These are phyloP conservation scores for Drosophila novamexicana DNA, from an alignment of 1,140 invertebrate genomes.

Conservation along the genomic window DNA sequence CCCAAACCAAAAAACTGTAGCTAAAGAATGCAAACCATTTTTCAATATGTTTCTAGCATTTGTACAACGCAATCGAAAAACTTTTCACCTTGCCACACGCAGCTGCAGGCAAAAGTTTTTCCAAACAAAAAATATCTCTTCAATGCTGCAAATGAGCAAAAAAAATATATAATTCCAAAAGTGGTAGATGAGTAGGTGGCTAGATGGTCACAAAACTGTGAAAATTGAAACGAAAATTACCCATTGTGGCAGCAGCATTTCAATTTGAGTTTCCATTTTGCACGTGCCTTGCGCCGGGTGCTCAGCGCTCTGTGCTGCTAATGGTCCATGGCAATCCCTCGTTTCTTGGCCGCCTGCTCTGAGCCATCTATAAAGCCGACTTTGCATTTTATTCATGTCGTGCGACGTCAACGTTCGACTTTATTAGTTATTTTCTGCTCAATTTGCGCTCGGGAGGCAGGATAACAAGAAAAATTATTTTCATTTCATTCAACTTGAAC, in stretches of 20 bases:
- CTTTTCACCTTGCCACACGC: constrained; percentile 62
- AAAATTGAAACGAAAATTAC: constrained; percentile 84
- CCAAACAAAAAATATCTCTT: constrained; percentile 37
- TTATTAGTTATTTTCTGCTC: constrained; percentile 84
- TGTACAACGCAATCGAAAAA: constrained; percentile 51
- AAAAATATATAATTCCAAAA: constrained; percentile 56
- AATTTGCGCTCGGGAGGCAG: constrained; percentile 78
- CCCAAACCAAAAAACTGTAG: constrained; percentile 13
- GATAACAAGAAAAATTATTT: constrained; percentile 84
- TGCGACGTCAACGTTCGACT: constrained; percentile 69
- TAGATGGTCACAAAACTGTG: constrained; percentile 60
- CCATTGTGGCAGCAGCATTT: constrained; percentile 80
- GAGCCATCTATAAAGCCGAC: constrained; percentile 4
- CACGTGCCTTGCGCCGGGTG: constrained; percentile 62
- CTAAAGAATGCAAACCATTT: constrained; percentile 65
- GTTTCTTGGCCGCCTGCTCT: constrained; percentile 27
- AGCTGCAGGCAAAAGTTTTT: constrained; percentile 68
- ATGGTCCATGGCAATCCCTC: constrained; percentile 46
- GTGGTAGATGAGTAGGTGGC: constrained; percentile 2
- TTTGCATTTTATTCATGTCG: constrained; percentile 74
- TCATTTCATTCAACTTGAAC: constrained; percentile 83
- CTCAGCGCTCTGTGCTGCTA: constrained; percentile 7
- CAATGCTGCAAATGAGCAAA: constrained; percentile 77
- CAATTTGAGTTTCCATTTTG: constrained; percentile 76
- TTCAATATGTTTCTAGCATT: constrained; percentile 76